Evolutionary conservation across 2,888 invertebrate genomes (phyloP), one percentile per base, ranked within the genome.

Genomic region (Macaria liturata): DNA sequence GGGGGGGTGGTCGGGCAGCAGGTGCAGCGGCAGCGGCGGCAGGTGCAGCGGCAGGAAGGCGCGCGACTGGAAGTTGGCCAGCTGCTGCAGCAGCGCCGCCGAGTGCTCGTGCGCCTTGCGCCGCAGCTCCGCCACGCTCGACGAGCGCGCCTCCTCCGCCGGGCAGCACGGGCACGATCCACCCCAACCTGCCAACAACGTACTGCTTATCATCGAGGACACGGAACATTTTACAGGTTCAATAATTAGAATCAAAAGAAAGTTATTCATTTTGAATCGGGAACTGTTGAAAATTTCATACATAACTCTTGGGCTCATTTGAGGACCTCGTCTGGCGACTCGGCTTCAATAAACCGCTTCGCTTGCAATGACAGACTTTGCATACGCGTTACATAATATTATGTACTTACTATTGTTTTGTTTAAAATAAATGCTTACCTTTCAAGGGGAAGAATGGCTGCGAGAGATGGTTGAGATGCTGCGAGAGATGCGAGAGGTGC

Each of bases 91-190:
- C 32, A 97, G 87, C 0, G 98, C 98, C 0, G 98, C 98, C 0
- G 98, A 97, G 84, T 98, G 98, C 80, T 98, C 98, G 84, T 98
- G 97, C 0, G 98, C 98, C 81, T 98, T 98, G 54, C 98, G 94
- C 5, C 98, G 93, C 46, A 98, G 92, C 74, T 98, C 98, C 0
- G 98, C 98, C 30, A 98, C 97, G 83, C 97, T 98, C 70, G 96
- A 95, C 4, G 96, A 95, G 43, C 96, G 93, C 42, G 96, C 96
- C 80, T 96, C 96, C 65, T 93, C 91, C 66, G 90, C 94, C 4
- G 96, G 96, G 76, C 96, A 96, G 79, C 96, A 96, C 0, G 96
- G 95, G 78, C 96, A 96, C 0, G 96, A 92, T 0, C 95, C 95
- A 9, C 96, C 95, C 88, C 96, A 96, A 64, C 95, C 95, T 94